phyloP scores from a whole-genome alignment of 2,888 invertebrate genomes.

The Cephalotes varians region DNA sequence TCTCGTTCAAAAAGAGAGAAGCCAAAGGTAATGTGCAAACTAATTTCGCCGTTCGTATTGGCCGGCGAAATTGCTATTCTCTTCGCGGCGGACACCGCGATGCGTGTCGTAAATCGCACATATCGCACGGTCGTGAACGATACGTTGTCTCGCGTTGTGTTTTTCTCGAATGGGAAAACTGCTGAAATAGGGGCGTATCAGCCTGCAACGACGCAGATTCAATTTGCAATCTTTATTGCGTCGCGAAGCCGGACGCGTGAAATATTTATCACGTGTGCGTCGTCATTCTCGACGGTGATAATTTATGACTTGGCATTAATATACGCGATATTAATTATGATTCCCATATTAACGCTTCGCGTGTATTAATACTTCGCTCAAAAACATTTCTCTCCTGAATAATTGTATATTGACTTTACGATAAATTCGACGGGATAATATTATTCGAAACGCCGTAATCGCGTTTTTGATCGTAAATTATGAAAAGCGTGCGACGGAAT shows the following conservation, averaged over 20 bases:
- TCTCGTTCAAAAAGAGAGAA: neutral
- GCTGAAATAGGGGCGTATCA: neutral
- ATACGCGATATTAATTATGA: slow-evolving; percentile 36
- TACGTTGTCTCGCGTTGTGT: neutral
- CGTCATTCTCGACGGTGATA: slow-evolving; percentile 4
- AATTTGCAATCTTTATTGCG: slow-evolving; percentile 40
- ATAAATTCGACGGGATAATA: slow-evolving; percentile 7
- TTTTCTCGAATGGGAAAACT: neutral
- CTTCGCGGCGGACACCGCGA: neutral
- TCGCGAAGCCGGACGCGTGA: neutral
- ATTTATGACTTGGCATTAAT: slow-evolving; percentile 34
- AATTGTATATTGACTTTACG: slow-evolving; percentile 1
- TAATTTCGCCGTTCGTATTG: slow-evolving; percentile 11
- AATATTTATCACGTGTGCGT: slow-evolving; percentile 41
- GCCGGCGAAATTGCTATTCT: slow-evolving; percentile 7
- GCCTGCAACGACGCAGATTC: slow-evolving; percentile 11
- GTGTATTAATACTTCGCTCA: slow-evolving; percentile 16
- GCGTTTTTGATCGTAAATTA: neutral
- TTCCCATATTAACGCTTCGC: slow-evolving; percentile 35
- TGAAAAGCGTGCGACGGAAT: neutral
- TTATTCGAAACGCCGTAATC: neutral
- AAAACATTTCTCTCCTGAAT: slow-evolving; percentile 21
- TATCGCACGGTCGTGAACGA: neutral
- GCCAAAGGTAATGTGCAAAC: neutral
- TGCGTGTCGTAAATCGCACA: neutral